Evolutionary conservation across 2,113 vertebrate genomes (phyloP).

Genomic region (Platysternon megacephalum): DNA sequence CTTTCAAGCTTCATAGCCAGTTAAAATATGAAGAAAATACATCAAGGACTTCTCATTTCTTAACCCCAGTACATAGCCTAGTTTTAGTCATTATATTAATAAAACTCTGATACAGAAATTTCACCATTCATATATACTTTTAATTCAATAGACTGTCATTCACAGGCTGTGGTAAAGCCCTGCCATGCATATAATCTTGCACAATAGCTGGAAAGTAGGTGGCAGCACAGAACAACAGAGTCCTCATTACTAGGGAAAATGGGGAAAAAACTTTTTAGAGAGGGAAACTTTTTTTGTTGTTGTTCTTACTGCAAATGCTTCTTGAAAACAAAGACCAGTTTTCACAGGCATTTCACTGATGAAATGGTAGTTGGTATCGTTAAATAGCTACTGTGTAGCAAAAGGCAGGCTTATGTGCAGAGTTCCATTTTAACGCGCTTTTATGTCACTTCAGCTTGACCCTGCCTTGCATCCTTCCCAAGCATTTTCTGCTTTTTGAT

Average conservation of each 20-base stretch:
- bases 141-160: background rate
- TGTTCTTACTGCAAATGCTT: background rate
- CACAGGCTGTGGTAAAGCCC: background rate
- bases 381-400: background rate
- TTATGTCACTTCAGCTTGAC: accelerated
- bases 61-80: background rate
- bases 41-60: background rate
- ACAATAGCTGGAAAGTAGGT: background rate
- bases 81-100: background rate
- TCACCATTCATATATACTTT: background rate
- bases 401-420: background rate
- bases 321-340: background rate
- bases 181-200: background rate
- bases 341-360: background rate
- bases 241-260: background rate
- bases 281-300: background rate
- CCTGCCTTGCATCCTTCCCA: background rate
- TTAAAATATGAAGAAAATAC: background rate
- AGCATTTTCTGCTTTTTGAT: background rate
- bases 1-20: background rate
- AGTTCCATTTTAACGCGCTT: background rate
- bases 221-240: background rate
- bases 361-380: background rate
- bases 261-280: background rate
- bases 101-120: background rate